Evolutionary conservation across 1,140 invertebrate species (phyloP).

Genomic region (Cydia pomonella): DNA sequence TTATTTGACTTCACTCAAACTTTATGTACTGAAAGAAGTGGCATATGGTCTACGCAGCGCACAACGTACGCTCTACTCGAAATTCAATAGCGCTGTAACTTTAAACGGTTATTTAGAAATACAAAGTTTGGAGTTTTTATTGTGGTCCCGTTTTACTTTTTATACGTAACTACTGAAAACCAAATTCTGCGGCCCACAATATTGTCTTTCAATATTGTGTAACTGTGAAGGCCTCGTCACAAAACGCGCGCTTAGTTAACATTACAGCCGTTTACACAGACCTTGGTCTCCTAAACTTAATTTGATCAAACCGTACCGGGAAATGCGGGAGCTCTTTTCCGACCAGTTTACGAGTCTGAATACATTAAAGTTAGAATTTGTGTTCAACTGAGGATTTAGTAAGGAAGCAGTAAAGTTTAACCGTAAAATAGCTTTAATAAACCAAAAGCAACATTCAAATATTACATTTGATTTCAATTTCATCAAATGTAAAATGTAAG

Average conservation of each 20-base stretch:
- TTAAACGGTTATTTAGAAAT: no score
- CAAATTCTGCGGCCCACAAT: background rate
- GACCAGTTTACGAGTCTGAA: background rate
- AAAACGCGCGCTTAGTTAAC: background rate
- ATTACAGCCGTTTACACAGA: background rate
- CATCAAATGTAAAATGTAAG: no score
- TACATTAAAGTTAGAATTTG: background rate
- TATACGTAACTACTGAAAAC: background rate
- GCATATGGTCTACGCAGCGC: background rate
- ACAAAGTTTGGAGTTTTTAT: no score
- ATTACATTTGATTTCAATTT: no score
- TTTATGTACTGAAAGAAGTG: background rate
- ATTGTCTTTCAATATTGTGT: no score
- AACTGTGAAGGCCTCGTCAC: background rate
- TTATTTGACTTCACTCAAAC: slow-evolving; percentile 11
- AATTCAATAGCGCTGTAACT: background rate
- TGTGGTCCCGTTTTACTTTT: background rate
- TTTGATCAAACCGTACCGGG: background rate
- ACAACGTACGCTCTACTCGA: background rate
- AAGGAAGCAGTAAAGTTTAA: background rate
- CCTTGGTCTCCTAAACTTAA: background rate
- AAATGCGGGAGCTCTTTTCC: background rate
- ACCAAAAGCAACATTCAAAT: background rate
- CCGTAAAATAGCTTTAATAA: no score
- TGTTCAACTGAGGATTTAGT: background rate